Percentiles rank a stretch among this genome's conserved stretches.
Conservation (phyloP, 1,140 invertebrate genomes). For the Aphaenogaster rudis region DNA sequence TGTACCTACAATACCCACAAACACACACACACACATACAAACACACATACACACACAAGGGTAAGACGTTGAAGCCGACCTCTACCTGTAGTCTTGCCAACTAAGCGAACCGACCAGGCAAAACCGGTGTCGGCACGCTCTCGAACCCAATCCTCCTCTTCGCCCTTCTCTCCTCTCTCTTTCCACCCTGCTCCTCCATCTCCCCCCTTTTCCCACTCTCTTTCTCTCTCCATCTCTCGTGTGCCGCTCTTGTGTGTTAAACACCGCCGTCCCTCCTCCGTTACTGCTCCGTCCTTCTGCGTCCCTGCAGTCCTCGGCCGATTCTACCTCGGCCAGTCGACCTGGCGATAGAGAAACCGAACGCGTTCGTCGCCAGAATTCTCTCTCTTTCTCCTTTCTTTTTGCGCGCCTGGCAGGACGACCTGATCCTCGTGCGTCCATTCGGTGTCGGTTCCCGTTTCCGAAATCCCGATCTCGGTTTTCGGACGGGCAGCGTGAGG, state of each 20-base stretch:
- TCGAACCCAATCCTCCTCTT: constrained; percentile 51
- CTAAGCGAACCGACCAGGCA: constrained; percentile 60
- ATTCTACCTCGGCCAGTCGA: constrained; percentile 62
- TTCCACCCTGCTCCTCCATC: not conserved
- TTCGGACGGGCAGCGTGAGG: not conserved
- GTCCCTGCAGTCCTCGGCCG: constrained; percentile 55
- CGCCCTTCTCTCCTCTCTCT: constrained; percentile 47
- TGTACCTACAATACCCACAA: not conserved
- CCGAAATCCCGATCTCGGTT: not conserved
- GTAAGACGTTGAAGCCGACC: constrained; percentile 50
- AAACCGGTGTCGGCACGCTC: constrained; percentile 63
- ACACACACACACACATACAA: not conserved
- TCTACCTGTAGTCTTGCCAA: constrained; percentile 64
- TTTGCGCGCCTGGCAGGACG: not conserved
- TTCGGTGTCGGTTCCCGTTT: not conserved
- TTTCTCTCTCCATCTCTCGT: constrained; percentile 23
- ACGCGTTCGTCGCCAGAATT: constrained; percentile 8
- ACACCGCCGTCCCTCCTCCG: constrained; percentile 31
- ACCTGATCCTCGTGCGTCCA: not conserved
- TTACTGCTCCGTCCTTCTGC: constrained; percentile 59
- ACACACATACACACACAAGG: not conserved
- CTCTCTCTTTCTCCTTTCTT: not conserved
- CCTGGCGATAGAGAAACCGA: constrained; percentile 52
- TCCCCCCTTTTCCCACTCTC: constrained; percentile 18
- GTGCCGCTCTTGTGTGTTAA: constrained; percentile 55